Conservation (phyloP, 1,140 invertebrate genomes). For the Drosophila cardini region DNA sequence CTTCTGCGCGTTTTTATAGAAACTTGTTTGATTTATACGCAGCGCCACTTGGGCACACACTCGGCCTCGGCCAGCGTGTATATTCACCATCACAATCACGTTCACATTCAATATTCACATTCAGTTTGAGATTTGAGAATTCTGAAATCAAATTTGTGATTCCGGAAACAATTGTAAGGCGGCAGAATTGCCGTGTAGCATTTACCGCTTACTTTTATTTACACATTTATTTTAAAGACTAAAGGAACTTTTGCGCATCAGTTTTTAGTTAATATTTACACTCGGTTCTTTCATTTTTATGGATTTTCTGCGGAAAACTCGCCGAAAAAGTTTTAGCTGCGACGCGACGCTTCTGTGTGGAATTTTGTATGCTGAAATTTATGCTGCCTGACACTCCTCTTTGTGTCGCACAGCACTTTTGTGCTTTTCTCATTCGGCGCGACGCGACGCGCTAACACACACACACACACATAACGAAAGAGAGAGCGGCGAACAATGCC, state of each 20-base stretch:
- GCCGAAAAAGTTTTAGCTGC: slow-evolving; percentile 72
- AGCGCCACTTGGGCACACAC: slow-evolving; percentile 64
- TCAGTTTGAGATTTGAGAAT: not conserved
- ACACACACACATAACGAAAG: not conserved
- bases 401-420: slow-evolving; percentile 68
- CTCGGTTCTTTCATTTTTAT: slow-evolving; percentile 61
- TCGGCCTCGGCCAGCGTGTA: slow-evolving; percentile 16
- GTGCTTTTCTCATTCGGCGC: slow-evolving; percentile 42
- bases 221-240: slow-evolving; percentile 59
- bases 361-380: slow-evolving; percentile 81
- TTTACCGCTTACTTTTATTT: slow-evolving; percentile 72
- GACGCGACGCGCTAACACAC: not conserved
- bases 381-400: slow-evolving; percentile 81
- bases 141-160: slow-evolving; percentile 8
- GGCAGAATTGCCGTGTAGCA: slow-evolving; percentile 32
- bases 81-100: slow-evolving; percentile 8
- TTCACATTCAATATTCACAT: slow-evolving; percentile 7
- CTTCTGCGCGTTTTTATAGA: slow-evolving; percentile 47
- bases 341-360: slow-evolving; percentile 72
- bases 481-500: slow-evolving; percentile 5
- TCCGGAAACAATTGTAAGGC: slow-evolving; percentile 30
- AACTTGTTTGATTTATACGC: slow-evolving; percentile 81
- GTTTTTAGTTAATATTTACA: slow-evolving; percentile 68
- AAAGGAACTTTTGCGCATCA: slow-evolving; percentile 65
- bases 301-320: slow-evolving; percentile 72